phyloP scores from a whole-genome alignment of 2,113 vertebrate species.

The Ursus arctos region DNA sequence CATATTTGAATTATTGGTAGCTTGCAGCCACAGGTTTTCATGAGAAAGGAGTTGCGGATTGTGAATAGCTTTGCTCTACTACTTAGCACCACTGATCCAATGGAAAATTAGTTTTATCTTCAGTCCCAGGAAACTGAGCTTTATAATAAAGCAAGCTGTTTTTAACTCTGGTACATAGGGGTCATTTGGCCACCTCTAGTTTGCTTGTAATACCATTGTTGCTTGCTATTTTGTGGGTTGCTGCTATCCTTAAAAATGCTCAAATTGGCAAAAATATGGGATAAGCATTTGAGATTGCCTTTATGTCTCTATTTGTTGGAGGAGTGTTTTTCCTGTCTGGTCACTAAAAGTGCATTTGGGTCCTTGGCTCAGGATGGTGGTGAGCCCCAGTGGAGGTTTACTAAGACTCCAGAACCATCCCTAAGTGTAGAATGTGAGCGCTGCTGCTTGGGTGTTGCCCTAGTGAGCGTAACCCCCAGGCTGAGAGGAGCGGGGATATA shows the following conservation, averaged over 20 bases:
- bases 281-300: conserved; percentile 47
- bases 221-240: neutral
- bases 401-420: neutral
- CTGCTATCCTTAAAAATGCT: neutral
- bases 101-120: neutral
- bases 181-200: conserved; percentile 17
- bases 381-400: neutral
- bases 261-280: conserved; percentile 17
- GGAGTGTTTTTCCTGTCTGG: neutral
- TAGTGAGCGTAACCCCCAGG: neutral
- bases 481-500: neutral
- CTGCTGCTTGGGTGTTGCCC: neutral
- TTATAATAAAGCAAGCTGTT: neutral
- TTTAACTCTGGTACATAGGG: neutral
- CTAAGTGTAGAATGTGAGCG: neutral
- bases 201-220: conserved; percentile 19
- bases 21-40: neutral
- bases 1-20: conserved; percentile 7
- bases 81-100: neutral
- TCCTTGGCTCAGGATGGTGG: neutral
- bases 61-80: conserved; percentile 26
- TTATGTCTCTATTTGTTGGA: neutral
- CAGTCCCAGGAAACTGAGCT: neutral
- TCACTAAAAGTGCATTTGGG: conserved; percentile 29
- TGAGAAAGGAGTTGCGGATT: neutral